phyloP scores from a whole-genome alignment of 2,113 vertebrate species.

The Syngnathoides biaculeatus region DNA sequence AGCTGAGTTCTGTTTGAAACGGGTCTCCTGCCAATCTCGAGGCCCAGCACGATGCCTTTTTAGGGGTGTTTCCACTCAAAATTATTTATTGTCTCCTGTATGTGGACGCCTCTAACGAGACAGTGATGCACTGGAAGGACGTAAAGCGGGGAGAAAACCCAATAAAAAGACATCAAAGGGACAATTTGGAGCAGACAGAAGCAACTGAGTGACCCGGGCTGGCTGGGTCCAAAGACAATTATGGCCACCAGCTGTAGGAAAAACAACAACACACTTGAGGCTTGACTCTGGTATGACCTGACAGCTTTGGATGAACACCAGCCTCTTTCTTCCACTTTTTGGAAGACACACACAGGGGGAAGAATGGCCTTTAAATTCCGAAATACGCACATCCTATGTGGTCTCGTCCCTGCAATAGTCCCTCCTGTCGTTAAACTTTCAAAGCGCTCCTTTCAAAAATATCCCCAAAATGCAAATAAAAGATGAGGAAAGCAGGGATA shows the following conservation, averaged over 20 bases:
- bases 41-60: neutral
- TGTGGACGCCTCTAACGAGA: neutral
- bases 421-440: neutral
- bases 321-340: neutral
- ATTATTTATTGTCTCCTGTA: neutral
- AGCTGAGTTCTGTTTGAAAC: neutral
- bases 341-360: neutral
- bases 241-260: neutral
- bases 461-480: conserved; percentile 5
- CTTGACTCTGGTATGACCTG: neutral
- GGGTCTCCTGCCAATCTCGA: neutral
- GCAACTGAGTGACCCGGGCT: neutral
- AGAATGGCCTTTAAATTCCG: neutral
- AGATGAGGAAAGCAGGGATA: neutral
- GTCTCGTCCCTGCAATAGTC: neutral
- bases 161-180: neutral
- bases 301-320: neutral
- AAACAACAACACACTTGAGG: neutral
- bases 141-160: neutral
- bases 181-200: conserved; percentile 1
- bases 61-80: neutral
- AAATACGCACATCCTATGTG: neutral
- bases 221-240: neutral
- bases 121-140: neutral
- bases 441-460: neutral